A percentile compares a stretch with the other conserved stretches of the same genome.
Evolutionary conservation across 2,888 invertebrate species (phyloP).

Genomic region (Tetramorium bicarinatum): DNA sequence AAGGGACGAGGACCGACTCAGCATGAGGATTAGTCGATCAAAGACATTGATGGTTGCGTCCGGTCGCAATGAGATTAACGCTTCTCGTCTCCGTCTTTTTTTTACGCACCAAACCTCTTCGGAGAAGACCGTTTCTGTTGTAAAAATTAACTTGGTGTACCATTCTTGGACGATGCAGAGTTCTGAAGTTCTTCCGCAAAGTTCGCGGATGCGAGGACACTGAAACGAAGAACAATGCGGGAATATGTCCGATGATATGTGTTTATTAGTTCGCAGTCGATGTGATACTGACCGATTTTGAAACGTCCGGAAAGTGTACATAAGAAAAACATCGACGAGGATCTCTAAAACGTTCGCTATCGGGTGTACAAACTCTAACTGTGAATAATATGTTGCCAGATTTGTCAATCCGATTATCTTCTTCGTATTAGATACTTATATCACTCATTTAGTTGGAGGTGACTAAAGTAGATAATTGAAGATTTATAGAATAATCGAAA

Average conservation of each 20-base stretch:
- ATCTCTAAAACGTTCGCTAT: neutral
- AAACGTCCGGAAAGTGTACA: neutral
- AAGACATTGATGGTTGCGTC: too few relatives aligned
- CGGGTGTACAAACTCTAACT: neutral
- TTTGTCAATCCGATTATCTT: neutral
- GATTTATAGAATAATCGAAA: constrained; percentile 11
- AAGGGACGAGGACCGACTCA: neutral
- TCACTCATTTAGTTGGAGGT: neutral
- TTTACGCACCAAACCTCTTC: neutral
- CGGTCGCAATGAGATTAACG: too few relatives aligned
- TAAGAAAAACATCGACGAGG: neutral
- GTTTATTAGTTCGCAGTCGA: neutral
- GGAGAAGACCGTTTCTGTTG: neutral
- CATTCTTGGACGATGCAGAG: neutral
- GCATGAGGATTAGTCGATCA: too few relatives aligned
- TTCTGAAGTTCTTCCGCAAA: neutral
- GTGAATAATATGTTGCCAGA: neutral
- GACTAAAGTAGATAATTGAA: neutral
- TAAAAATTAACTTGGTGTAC: neutral
- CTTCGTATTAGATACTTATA: neutral
- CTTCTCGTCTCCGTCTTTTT: neutral
- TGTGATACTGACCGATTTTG: neutral
- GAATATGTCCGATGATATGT: neutral
- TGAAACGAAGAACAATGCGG: neutral
- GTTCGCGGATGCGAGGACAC: neutral